Evolutionary conservation across 2,113 vertebrate genomes (phyloP), one percentile per base, ranked within the genome.

Genomic region (Neoarius graeffei): DNA sequence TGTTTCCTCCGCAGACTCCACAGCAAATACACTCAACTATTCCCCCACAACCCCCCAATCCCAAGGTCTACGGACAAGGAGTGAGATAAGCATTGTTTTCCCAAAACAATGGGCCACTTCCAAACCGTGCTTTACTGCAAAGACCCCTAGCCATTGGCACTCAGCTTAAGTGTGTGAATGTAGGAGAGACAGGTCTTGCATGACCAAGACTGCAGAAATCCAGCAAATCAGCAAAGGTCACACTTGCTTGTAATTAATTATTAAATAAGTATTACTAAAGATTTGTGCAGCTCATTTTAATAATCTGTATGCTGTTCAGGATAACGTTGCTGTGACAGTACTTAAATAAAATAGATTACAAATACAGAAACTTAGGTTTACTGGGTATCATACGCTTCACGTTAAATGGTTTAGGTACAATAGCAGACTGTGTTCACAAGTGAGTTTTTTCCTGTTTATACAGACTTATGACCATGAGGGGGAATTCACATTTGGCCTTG

Each of bases 41-140:
- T 89, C 89, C 84, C 83, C 52, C n/a, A 81, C 86, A 59, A 17
- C 86, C 87, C 23, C 80, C 73, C 71, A 66, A 66, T 77, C 60
- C 84, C 57, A n/a, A 57, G 20, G 92, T 86, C 90, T 91, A 89
- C 91, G 90, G 90, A 92, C 91, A 94, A 94, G 93, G 93, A 93
- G 93, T 93, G 90, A 94, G 94, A 95, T 95, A 95, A 94, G 94
- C 95, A 95, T 96, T 95, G 95, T 96, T 95, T 82, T 94, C 50
- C 91, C 91, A 86, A 94, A 95, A 96, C 95, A 96, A 96, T 95
- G 93, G 93, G 90, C 90, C 91, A 94, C 93, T 94, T 95, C 95
- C 93, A 96, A 94, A 81, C 69, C 52, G 76, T 81, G 62, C 79
- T 50, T 27, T 89, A 87, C 87, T 92, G 82, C 90, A 88, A 71